Conservation (phyloP, 2,113 vertebrate genomes). For the Alethe diademata region DNA sequence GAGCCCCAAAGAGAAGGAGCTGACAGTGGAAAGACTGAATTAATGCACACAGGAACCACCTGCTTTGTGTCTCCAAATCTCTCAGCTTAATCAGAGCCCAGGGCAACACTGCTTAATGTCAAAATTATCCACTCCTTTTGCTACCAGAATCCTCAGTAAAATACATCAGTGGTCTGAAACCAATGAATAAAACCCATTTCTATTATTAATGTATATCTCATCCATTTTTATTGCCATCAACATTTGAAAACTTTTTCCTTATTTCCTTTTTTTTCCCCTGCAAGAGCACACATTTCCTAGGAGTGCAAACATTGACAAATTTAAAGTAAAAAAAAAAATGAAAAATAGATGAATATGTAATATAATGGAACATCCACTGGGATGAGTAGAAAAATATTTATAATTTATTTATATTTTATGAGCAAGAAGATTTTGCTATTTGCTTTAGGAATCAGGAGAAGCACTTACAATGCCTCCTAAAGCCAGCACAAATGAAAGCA, state of each 20-base stretch:
- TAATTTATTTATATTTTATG: conserved; percentile 24
- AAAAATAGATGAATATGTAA: not conserved
- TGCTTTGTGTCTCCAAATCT: not conserved
- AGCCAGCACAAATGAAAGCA: not conserved
- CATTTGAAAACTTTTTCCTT: not conserved
- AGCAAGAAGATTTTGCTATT: not conserved
- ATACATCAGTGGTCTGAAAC: not conserved
- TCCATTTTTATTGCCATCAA: not conserved
- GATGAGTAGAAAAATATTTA: not conserved
- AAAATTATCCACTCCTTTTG: not conserved
- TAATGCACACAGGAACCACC: not conserved
- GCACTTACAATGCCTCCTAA: not conserved
- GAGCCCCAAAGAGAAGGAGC: not conserved
- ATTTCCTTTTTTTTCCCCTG: not conserved
- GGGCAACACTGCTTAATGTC: not conserved
- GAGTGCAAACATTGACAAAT: not conserved
- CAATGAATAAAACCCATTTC: not conserved
- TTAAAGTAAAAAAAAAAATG: not conserved
- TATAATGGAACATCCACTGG: not conserved
- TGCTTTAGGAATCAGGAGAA: not conserved
- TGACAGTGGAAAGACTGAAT: not conserved
- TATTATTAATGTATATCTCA: not conserved
- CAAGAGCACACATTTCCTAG: not conserved
- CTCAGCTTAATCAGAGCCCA: not conserved
- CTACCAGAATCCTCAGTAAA: not conserved